Evolutionary conservation across 1,140 invertebrate species (phyloP), one percentile per base, ranked within the genome.

Genomic region (Drosophila sproati): DNA sequence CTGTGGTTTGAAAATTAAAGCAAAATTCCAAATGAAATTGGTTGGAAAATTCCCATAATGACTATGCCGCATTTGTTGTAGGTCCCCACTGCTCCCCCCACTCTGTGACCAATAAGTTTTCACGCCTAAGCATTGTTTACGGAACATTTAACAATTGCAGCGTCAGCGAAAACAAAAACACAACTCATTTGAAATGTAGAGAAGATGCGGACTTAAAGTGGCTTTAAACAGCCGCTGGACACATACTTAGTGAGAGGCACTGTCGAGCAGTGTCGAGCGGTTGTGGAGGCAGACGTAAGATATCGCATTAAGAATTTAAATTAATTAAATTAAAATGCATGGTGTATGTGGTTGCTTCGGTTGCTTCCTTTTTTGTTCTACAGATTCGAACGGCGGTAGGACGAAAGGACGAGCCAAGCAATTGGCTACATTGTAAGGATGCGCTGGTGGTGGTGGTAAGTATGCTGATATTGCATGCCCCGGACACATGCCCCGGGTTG

Each of bases 321-420:
- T 87, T 87, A 87, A 88, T 87, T 89, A 87, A 87, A 87, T 88
- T 89, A 80, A 88, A 87, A 89, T 87, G 83, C 83, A 86, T 88
- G 69, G 80, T 59, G 52, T 66, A 55, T 73, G 56, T 69, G 56
- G 55, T 51, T 45, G 28, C 29, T 63, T 50, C 56, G 78, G 78
- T 51, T 73, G 77, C 55, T 48, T 66, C 12, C 47, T 51, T 56
- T 51, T 56, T 45, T 73, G 32, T 37, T 62, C 34, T 12, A 37
- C 61, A 43, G 37, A 5, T 48, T 37, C 48, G 77, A 68, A 50
- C 62, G 48, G 31, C 64, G 29, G 51, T 45, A 50, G 59, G 59
- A 48, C 59, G 45, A 32, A 64, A 37, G 52, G 35, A 20, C 35
- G n/a, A 55, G 35, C 54, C 39, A 37, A 55, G 43, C 70, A 10